phyloP scores from a whole-genome alignment of 2,797 vertebrate species.

The Rhinella marina region DNA sequence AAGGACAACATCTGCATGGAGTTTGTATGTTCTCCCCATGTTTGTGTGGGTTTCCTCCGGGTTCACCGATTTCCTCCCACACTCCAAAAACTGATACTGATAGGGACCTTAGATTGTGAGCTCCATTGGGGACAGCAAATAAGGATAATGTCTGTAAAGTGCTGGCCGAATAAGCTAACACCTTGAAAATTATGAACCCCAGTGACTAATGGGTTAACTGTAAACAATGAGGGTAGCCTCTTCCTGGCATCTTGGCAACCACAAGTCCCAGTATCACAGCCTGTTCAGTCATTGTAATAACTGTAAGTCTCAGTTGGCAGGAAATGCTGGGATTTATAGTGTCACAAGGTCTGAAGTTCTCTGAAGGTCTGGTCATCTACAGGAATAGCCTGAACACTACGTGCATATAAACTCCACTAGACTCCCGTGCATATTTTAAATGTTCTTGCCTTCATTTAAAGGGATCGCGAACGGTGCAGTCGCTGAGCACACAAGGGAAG shows the following conservation, averaged over 20 bases:
- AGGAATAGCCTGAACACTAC: not conserved
- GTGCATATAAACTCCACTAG: not conserved
- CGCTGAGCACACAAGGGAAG: not conserved
- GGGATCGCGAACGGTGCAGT: not conserved
- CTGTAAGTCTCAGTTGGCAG: not conserved
- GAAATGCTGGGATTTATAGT: not conserved
- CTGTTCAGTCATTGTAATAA: not conserved
- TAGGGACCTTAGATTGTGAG: too few species aligned
- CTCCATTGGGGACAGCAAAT: too few species aligned
- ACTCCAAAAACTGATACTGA: too few species aligned
- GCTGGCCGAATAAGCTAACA: too few species aligned
- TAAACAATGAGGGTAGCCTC: not conserved
- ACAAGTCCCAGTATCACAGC: not conserved
- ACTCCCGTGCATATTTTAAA: not conserved
- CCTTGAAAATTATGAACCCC: not conserved
- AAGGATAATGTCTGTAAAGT: too few species aligned
- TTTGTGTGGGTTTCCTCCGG: too few species aligned
- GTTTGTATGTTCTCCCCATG: too few species aligned
- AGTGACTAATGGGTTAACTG: not conserved
- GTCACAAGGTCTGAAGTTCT: not conserved
- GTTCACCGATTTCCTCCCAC: too few species aligned
- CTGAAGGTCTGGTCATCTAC: not conserved
- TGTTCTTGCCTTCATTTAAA: constrained; percentile 11
- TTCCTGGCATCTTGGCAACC: not conserved
- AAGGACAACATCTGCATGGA: too few species aligned